phyloP scores from a whole-genome alignment of 1,140 invertebrate genomes.

The Lordiphosa mommai region DNA sequence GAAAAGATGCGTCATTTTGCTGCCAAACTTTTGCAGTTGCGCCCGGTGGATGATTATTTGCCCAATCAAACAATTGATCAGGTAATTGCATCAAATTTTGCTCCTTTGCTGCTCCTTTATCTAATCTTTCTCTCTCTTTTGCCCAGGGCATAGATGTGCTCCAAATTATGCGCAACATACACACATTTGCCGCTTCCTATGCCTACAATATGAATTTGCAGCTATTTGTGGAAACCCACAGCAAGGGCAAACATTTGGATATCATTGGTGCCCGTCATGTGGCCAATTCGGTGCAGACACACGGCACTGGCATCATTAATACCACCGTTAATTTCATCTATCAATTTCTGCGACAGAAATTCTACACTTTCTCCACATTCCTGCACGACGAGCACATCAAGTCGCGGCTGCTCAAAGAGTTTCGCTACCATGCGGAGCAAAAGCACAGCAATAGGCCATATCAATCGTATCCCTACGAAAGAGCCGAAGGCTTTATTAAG shows the following conservation, averaged over 20 bases:
- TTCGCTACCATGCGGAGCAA: constrained; percentile 86
- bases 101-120: not conserved
- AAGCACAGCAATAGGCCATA: constrained; percentile 72
- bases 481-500: constrained; percentile 97
- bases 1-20: constrained; percentile 97
- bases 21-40: constrained; percentile 89
- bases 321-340: constrained; percentile 98
- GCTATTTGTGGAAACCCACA: constrained; percentile 95
- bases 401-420: constrained; percentile 94
- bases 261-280: constrained; percentile 97
- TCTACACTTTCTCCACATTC: constrained; percentile 98
- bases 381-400: constrained; percentile 99
- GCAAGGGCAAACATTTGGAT: constrained; percentile 96
- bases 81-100: constrained; percentile 66
- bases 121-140: not conserved
- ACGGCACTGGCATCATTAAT: constrained; percentile 98
- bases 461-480: constrained; percentile 89
- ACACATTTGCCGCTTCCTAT: constrained; percentile 96
- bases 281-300: constrained; percentile 98
- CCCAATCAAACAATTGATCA: constrained; percentile 98
- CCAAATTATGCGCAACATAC: constrained; percentile 98
- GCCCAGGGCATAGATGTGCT: constrained; percentile 95
- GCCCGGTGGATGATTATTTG: constrained; percentile 93
- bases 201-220: constrained; percentile 98
- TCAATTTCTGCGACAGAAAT: constrained; percentile 96